Evolutionary conservation across 1,140 invertebrate genomes (phyloP), one percentile per base, ranked within the genome.

Genomic region (Galleria mellonella): DNA sequence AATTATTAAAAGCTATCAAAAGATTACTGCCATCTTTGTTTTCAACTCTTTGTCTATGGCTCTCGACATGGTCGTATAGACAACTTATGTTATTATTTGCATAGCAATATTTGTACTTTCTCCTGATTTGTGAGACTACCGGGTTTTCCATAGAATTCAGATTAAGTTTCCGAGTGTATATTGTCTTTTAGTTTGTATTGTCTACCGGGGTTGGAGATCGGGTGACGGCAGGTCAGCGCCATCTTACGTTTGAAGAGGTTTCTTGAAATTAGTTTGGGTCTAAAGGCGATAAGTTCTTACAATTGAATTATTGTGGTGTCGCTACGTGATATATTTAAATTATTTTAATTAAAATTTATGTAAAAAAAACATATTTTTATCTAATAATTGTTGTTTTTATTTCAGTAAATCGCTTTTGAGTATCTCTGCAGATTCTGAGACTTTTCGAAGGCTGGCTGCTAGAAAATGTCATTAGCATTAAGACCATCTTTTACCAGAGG

Each of bases 181-280:
- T 64, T 55, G 54, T 62, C 53, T 61, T 54, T 62, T 23, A 23
- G 55, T 54, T 55, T 51, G 60, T 60, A 64, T 74, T 72, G 65
- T 72, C 64, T 60, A 62, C 58, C 48, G 51, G 40, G 62, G 62
- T 52, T 23, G 17, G 62, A 62, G 45, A 36, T 51, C 45, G 43
- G 43, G 52, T 48, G 46, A 10, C 55, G 32, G 4, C 9, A 54
- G 59, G 56, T 60, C 53, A 56, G 54, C 51, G 50, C 55, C 61
- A 58, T 67, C 17, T 23, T 59, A 57, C n/a, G 55, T 64, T 58
- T 72, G 47, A 28, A 74, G 66, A n/a, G 60, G 64, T 40, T 53
- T 62, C 63, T 65, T 63, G 55, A 49, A 64, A 72, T 72, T 67
- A 72, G 65, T 72, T 72, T 60, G 48, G 29, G 2, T 23, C 2